A percentile compares a stretch with the other conserved stretches of the same genome.
Conservation (phyloP, 2,797 vertebrate genomes). For the Melanotaenia boesemani region DNA sequence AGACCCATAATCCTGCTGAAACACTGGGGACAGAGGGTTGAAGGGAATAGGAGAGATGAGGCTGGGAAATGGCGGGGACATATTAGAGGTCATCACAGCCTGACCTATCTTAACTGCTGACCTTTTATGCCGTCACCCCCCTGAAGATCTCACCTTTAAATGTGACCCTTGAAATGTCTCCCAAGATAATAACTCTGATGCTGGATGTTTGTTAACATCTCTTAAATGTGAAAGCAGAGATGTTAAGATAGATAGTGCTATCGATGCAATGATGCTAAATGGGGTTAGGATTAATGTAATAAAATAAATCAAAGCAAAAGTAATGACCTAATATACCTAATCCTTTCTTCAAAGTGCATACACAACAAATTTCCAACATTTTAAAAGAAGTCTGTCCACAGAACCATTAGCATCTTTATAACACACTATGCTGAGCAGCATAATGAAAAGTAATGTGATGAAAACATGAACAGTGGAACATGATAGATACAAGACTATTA, state of each 20-base stretch:
- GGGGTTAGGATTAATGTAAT: background rate
- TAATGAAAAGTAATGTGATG: constrained; percentile 48
- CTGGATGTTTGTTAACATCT: constrained; percentile 25
- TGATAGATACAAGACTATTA: constrained; percentile 43
- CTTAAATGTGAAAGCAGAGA: constrained; percentile 23
- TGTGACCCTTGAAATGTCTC: constrained; percentile 44
- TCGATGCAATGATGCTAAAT: background rate
- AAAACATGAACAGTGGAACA: constrained; percentile 41
- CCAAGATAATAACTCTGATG: constrained; percentile 48
- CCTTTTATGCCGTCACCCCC: constrained; percentile 37
- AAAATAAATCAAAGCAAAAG: background rate
- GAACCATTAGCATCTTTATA: constrained; percentile 39
- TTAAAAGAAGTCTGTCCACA: constrained; percentile 23
- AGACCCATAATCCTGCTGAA: constrained; percentile 88
- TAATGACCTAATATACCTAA: constrained; percentile 12
- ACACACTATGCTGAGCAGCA: constrained; percentile 4
- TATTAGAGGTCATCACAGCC: constrained; percentile 35
- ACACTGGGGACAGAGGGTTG: constrained; percentile 75
- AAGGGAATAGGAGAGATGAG: constrained; percentile 44
- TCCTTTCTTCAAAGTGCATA: constrained; percentile 38
- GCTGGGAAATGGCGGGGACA: constrained; percentile 20
- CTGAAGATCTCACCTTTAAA: constrained; percentile 56
- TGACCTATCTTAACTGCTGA: constrained; percentile 55
- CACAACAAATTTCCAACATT: constrained; percentile 37
- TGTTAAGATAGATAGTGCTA: background rate